Evolutionary conservation across 2,888 invertebrate species (phyloP), one percentile per base, ranked within the genome.

Genomic region (Macaria liturata): DNA sequence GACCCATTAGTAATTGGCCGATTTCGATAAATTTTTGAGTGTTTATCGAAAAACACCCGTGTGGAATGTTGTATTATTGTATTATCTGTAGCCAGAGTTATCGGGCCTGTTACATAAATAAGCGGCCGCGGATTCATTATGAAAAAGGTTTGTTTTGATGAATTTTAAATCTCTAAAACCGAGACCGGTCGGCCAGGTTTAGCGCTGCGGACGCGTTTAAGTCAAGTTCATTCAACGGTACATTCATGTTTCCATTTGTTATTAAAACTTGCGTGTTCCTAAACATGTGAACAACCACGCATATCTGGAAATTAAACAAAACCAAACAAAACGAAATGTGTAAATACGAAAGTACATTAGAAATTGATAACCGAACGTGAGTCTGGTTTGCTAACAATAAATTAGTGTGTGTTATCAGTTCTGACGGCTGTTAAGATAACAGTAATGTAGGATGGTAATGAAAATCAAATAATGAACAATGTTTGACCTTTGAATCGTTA

Each of bases 1-100:
- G 81, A 80, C 80, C 88, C 86, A 88, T 88, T 88, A 86, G 82
- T 65, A 60, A 20, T 2, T 20, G 20, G 65, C 61, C 63, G 67
- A 74, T 80, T 80, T 80, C 67, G 76, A 71, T 72, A 67, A 68
- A 68, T 72, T 76, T 78, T 76, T 64, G 70, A 74, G 46, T 30
- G 65, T 72, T 82, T 85, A 83, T 84, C 80, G 75, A 57, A 66
- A 53, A 59, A 70, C 70, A 72, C 65, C 1, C 3, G 42, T 62
- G 70, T 69, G 66, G 66, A 71, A 67, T 64, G 72, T 70, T 74
- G 62, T 64, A 57, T 65, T 65, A 65, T 72, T 64, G 56, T 65
- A 65, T 66, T 73, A 74, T 72, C 71, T 72, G 63, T 60, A 46
- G 51, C 58, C 58, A 62, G 69, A 70, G 71, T 74, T 78, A 78